Evolutionary conservation across 2,888 invertebrate genomes (phyloP).

Genomic region (Physocephala rufipes): DNA sequence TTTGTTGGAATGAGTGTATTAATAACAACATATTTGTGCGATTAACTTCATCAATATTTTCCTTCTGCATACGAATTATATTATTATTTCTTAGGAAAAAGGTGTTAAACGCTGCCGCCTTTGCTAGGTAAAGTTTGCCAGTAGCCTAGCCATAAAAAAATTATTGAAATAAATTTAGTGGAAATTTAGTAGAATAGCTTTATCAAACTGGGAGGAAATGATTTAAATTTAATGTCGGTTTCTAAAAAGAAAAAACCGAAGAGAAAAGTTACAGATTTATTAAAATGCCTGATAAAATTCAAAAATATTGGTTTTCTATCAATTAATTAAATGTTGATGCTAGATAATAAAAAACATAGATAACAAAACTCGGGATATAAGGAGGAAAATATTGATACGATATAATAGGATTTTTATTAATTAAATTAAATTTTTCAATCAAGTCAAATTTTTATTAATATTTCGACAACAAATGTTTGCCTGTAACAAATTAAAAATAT

Average conservation of each 20-base stretch:
- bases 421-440: background rate
- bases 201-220: background rate
- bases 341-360: background rate
- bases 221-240: background rate
- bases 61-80: slow-evolving; percentile 28
- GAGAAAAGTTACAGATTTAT: background rate
- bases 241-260: background rate
- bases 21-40: slow-evolving; percentile 7
- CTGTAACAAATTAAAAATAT: too few species aligned
- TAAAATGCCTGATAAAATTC: background rate
- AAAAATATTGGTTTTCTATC: background rate
- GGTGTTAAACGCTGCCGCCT: slow-evolving; percentile 26
- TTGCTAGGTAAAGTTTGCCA: slow-evolving; percentile 4
- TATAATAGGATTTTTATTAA: background rate
- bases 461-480: background rate
- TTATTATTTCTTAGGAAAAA: slow-evolving; percentile 13
- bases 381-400: too few species aligned
- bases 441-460: too few species aligned
- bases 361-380: too few species aligned
- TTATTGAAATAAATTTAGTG: slow-evolving; percentile 7
- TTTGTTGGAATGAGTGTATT: slow-evolving; percentile 44
- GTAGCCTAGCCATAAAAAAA: background rate
- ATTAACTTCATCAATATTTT: background rate
- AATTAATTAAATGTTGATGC: background rate
- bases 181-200: slow-evolving; percentile 13